A percentile compares a stretch with the other conserved stretches of the same genome.
phyloP scores from a whole-genome alignment of 2,113 vertebrate species.

The Penelope pileata region DNA sequence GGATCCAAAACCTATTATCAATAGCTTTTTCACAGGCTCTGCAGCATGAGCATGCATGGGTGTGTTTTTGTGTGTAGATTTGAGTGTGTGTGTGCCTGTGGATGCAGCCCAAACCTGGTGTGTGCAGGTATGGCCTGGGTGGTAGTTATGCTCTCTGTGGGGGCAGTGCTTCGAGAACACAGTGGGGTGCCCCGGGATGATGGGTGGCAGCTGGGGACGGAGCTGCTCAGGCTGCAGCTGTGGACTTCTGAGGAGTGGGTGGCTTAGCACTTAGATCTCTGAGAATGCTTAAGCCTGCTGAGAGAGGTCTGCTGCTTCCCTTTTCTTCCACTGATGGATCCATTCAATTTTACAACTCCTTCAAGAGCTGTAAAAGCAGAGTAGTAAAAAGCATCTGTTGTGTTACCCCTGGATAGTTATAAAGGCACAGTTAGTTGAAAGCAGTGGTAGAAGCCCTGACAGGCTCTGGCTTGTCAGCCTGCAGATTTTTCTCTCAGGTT shows the following conservation, averaged over 20 bases:
- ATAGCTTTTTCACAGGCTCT: not conserved
- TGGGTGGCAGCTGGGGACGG: not conserved
- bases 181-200: not conserved
- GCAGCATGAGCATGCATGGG: not conserved
- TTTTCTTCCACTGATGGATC: not conserved
- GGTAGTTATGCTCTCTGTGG: too few species aligned
- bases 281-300: not conserved
- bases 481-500: not conserved
- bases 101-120: not conserved
- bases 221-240: not conserved
- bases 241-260: not conserved
- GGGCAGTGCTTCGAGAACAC: too few species aligned
- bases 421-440: not conserved
- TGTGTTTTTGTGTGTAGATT: not conserved
- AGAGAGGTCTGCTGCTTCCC: not conserved
- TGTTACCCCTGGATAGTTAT: not conserved
- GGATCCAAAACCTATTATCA: not conserved
- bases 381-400: not conserved
- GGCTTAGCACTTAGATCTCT: not conserved
- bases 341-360: not conserved
- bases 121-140: not conserved
- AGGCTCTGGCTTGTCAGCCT: not conserved
- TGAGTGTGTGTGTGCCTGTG: rapidly evolving
- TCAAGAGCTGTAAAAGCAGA: not conserved
- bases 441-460: not conserved